Evolutionary conservation across 1,140 invertebrate species (phyloP), one percentile per base, ranked within the genome.

Genomic region (Drosophila arizonae): DNA sequence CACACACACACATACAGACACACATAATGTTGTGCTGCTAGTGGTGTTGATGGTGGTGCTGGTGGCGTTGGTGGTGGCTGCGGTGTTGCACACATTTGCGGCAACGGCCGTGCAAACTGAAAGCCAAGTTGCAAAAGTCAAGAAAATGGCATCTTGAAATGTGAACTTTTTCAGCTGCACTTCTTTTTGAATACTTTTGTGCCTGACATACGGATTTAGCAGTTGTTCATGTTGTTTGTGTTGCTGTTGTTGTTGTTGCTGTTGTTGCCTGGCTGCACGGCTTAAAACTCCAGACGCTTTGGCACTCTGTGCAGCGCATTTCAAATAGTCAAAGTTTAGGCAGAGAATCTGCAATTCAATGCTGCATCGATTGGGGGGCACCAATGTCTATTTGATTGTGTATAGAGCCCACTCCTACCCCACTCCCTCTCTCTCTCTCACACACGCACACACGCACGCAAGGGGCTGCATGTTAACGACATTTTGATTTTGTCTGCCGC

Each of bases 141-240:
- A 79, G 76, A 88, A 77, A 87, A 87, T 87, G 82, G 84, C 82
- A 86, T 82, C 82, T 87, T 80, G 82, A 82, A 87, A 87, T 87
- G 79, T 88, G 81, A 88, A 87, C 67, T 81, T 86, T 87, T 86
- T 87, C 76, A 78, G 79, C 69, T 87, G 79, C 79, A 82, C 79
- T 87, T 82, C 79, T 82, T 87, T 87, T 72, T 88, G 84, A 87
- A 87, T 87, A 88, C 82, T 87, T 86, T 87, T 86, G 79, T 68
- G 82, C 81, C 75, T 77, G 82, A 87, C 82, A 87, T 87, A 76
- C 50, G 57, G 56, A 64, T 67, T 72, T 78, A 21, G 54, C 54
- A 62, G 24, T 52, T 51, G n/a, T 54, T 62, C 15, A 17, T 30
- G 45, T 33, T 63, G 33, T 6, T 30, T 30, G 28, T 33, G 28